These are phyloP conservation scores for Corvus cornix DNA, from an alignment of 2,113 vertebrate species.

Conservation along the genomic window DNA sequence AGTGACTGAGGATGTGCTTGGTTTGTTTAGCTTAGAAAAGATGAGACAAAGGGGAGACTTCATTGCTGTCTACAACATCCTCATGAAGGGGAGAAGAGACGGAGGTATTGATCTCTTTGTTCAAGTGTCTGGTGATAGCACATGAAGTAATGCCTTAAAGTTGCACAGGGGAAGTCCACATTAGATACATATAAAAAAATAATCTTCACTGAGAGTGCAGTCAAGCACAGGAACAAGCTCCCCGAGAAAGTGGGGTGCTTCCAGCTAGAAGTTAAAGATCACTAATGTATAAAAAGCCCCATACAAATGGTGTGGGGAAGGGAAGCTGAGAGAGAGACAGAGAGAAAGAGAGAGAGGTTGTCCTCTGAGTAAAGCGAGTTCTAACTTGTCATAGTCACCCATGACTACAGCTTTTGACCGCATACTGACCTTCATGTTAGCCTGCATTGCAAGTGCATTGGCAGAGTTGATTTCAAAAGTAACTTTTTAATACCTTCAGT, in stretches of 20 bases:
- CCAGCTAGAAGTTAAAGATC: background rate
- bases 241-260: background rate
- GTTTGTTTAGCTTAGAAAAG: background rate
- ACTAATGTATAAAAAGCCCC: background rate
- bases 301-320: rapidly evolving
- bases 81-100: background rate
- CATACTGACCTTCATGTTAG: background rate
- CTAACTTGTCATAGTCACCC: background rate
- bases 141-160: background rate
- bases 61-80: background rate
- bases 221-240: background rate
- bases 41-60: background rate
- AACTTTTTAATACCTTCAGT: background rate
- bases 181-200: background rate
- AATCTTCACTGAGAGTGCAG: background rate
- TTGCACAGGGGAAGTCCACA: background rate
- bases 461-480: background rate
- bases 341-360: background rate
- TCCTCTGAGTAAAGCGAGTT: background rate
- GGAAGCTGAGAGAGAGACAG: too few species aligned
- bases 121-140: rapidly evolving
- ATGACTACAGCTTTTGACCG: background rate
- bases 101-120: background rate
- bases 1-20: background rate
- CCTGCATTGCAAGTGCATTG: background rate